Evolutionary conservation across 2,113 vertebrate species (phyloP).

Genomic region (Speoplatyrhinus poulsoni): DNA sequence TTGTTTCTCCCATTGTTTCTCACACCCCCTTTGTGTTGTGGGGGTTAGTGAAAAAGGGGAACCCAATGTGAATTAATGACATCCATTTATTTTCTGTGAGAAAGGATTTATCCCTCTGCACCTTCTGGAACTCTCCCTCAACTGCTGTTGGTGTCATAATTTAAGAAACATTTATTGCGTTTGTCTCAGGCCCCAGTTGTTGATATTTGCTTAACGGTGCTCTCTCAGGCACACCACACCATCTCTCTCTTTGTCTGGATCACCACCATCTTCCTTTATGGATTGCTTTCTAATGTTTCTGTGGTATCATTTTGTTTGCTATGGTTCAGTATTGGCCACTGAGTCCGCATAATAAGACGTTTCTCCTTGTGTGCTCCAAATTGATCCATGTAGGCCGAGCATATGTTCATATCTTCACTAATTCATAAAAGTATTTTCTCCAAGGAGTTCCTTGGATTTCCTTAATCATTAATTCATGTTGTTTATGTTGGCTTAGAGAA

Average conservation of each 20-base stretch:
- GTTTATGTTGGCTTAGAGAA: neutral
- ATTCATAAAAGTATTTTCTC: constrained; percentile 51
- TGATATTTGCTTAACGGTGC: constrained; percentile 44
- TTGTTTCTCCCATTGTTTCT: constrained; percentile 8
- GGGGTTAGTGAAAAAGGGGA: constrained; percentile 43
- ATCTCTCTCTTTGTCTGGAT: neutral
- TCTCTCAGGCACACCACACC: neutral
- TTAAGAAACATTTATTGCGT: constrained; percentile 65
- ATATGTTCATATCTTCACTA: constrained; percentile 53
- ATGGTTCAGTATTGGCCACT: constrained; percentile 44
- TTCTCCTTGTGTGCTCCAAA: constrained; percentile 67
- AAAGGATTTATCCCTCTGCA: constrained; percentile 52
- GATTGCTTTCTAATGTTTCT: constrained; percentile 21
- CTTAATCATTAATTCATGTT: constrained; percentile 16
- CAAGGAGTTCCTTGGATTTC: constrained; percentile 27
- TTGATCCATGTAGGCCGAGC: constrained; percentile 59
- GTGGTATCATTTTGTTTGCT: constrained; percentile 46
- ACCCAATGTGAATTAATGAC: constrained; percentile 58
- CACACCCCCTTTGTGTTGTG: constrained; percentile 7
- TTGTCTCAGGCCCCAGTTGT: constrained; percentile 64
- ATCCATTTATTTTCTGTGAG: constrained; percentile 61
- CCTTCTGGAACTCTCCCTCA: constrained; percentile 46
- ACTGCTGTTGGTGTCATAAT: constrained; percentile 47
- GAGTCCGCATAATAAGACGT: constrained; percentile 51
- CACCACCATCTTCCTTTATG: neutral